Conservation (phyloP, 2,888 invertebrate species). For the Oscheius sp. region DNA sequence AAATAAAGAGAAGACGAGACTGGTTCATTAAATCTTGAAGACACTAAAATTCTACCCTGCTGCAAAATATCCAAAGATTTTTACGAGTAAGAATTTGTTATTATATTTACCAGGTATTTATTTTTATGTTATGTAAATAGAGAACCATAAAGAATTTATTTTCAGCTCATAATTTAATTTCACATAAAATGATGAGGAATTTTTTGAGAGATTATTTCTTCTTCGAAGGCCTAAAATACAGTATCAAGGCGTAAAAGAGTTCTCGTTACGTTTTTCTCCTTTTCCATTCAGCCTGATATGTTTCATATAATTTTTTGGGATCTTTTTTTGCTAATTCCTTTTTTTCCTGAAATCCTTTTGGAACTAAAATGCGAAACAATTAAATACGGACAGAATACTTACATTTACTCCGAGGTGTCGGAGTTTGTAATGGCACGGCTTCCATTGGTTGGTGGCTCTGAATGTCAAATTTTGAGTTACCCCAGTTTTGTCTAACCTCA, state of each 20-base stretch:
- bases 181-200: too few relatives aligned
- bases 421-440: not conserved
- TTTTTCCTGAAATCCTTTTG: constrained; percentile 67
- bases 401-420: not conserved
- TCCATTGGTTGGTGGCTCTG: not conserved
- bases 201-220: too few relatives aligned
- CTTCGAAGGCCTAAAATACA: too few relatives aligned
- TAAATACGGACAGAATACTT: not conserved
- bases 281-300: constrained; percentile 71
- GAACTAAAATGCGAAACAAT: constrained; percentile 46
- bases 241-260: too few relatives aligned
- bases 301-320: constrained; percentile 66
- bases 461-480: not conserved
- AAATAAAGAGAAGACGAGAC: not conserved
- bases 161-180: too few relatives aligned
- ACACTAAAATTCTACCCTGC: too few relatives aligned
- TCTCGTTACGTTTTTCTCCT: constrained; percentile 31
- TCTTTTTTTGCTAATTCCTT: constrained; percentile 69
- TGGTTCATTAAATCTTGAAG: not conserved
- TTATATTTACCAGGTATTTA: too few relatives aligned
- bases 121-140: too few relatives aligned
- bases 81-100: too few relatives aligned
- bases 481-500: not conserved
- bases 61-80: too few relatives aligned
- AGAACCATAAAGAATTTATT: too few relatives aligned